A percentile compares a stretch with the other conserved stretches of the same genome.
These are phyloP conservation scores for Mythimna pallens DNA, from an alignment of 2,888 invertebrate genomes.

Conservation along the genomic window DNA sequence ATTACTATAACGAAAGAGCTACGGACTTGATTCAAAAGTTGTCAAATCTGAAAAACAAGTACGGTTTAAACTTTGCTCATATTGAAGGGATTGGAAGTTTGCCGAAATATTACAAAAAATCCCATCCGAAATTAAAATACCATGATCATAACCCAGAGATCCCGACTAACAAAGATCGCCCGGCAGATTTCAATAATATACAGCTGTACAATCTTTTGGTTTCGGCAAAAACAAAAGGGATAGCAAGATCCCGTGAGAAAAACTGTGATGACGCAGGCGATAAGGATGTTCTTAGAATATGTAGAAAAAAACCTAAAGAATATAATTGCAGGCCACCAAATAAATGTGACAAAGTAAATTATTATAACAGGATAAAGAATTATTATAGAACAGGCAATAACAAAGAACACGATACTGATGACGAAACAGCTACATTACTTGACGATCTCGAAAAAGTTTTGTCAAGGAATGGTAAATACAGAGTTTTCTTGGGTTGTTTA, in stretches of 20 bases:
- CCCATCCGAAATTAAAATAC: not conserved
- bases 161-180: no score
- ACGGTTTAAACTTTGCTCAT: conserved; percentile 29
- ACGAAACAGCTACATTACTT: conserved; percentile 15
- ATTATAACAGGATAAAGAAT: not conserved
- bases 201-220: not conserved
- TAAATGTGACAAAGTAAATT: not conserved
- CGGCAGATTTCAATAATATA: not conserved
- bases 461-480: conserved; percentile 11
- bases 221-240: not conserved
- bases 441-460: conserved; percentile 22
- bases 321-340: conserved; percentile 2
- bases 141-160: not conserved
- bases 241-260: not conserved
- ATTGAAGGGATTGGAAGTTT: conserved; percentile 1
- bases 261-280: conserved; percentile 1
- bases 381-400: conserved; percentile 19
- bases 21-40: not conserved
- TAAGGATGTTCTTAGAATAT: conserved; percentile 26
- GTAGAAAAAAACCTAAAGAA: conserved; percentile 22
- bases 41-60: conserved; percentile 13
- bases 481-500: conserved; percentile 16
- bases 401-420: not conserved
- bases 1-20: not conserved
- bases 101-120: not conserved